Evolutionary conservation across 2,113 vertebrate species (phyloP), one percentile per base, ranked within the genome.

Genomic region (Callospermophilus lateralis): DNA sequence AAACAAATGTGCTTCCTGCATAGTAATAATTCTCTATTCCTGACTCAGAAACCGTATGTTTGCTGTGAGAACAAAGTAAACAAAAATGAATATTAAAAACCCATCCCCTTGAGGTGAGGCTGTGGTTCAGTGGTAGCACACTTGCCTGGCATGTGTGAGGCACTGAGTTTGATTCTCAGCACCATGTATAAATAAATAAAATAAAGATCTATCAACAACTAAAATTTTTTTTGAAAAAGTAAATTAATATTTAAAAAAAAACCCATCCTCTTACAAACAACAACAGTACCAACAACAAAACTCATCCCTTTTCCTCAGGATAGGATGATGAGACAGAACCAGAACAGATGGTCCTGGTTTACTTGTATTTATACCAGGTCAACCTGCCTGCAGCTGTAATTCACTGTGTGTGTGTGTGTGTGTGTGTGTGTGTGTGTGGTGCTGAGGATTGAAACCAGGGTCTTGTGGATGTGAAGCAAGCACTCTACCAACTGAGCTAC

Each of bases 21-120:
- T 65, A 94, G 72, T 68, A 74, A 58, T 83, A 94, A 78, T 2
- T 79, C 30, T 70, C 65, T 87, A 61, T 20, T 76, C 28, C 13
- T 74, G 10, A 79, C 58, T 48, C 48, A 86, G 74, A 91, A 95
- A 92, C 19, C 74, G 61, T 92, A 70, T 9, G 4, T 53, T 85
- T 96, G 37, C 42, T 92, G 74, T 77, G 19, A 77, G 42, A 34
- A 96, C 48, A 89, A 77, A 93, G 88, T 85, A 51, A 85, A 58
- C 90, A 83, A 80, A 95, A 89, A 72, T 0, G 42, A 20, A 32
- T 87, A 79, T 84, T 88, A 79, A 84, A 89, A 90, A 42, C 13
- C 8, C 45, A 78, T 53, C 1, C 12, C 48, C 48, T 45, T 45
- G 45, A 8, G 45, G 8, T 45, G 45, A 45, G 45, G 45, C 45